phyloP scores from a whole-genome alignment of 30 jellyfish, hydroid and myxozoan species.

The Cassiopea xamachana region DNA sequence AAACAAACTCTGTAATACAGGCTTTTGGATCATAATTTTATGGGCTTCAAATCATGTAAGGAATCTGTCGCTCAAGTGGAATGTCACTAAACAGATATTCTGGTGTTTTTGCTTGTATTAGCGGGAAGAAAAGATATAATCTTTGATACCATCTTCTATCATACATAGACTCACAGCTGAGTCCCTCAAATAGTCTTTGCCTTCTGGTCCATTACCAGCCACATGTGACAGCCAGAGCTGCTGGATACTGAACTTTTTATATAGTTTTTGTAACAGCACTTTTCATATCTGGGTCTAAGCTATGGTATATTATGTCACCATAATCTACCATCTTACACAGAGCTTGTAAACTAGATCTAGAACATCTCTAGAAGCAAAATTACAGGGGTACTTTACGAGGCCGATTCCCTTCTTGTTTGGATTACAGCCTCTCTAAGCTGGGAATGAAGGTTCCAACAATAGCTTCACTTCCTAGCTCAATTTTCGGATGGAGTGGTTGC shows the following conservation, averaged over 20 bases:
- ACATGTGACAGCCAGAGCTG: constrained; percentile 18
- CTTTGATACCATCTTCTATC: constrained; percentile 13
- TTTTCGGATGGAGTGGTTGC: constrained; percentile 1
- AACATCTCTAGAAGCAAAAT: constrained; percentile 1
- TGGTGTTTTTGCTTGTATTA: constrained; percentile 11
- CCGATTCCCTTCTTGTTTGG: constrained; percentile 2
- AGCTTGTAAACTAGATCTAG: background rate
- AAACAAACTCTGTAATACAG: constrained; percentile 11
- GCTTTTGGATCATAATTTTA: constrained; percentile 13
- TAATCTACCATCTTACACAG: constrained; percentile 21
- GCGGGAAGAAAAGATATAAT: constrained; percentile 10
- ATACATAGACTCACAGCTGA: background rate
- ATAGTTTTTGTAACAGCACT: background rate
- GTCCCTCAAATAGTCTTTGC: background rate
- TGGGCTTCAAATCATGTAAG: background rate
- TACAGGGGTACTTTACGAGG: background rate
- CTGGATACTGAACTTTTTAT: constrained; percentile 30
- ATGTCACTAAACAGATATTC: constrained; percentile 27
- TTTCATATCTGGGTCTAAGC: constrained; percentile 15
- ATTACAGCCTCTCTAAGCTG: background rate
- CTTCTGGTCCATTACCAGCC: constrained; percentile 5
- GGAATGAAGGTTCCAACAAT: background rate
- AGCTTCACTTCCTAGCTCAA: constrained; percentile 16
- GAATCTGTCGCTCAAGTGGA: constrained; percentile 2
- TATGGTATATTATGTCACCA: constrained; percentile 39